Conservation (phyloP, 2,888 invertebrate genomes). For the Diplazon laetatorius region DNA sequence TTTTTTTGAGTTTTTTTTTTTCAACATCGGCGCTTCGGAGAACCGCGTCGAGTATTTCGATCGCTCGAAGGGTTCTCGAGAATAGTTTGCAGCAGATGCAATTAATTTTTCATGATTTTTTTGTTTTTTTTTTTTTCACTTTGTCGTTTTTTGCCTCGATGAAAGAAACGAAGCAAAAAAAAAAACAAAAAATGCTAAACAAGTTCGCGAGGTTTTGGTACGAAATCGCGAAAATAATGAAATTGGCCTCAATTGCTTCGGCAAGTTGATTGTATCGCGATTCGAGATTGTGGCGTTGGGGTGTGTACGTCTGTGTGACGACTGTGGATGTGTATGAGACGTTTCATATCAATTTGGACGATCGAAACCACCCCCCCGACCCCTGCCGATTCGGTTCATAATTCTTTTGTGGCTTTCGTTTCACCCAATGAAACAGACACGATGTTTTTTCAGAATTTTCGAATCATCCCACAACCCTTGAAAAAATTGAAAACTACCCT, state of each 20-base stretch:
- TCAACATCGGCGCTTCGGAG: not conserved
- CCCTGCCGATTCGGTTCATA: no score
- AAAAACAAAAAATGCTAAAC: not conserved
- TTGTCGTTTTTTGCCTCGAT: no score
- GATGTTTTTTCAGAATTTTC: no score
- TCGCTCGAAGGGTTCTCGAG: conserved; percentile 14
- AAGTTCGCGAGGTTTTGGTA: not conserved
- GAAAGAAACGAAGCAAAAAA: not conserved
- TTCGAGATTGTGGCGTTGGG: not conserved
- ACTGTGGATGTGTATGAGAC: no score
- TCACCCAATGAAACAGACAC: no score
- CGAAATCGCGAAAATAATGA: conserved; percentile 15
- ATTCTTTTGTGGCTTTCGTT: no score
- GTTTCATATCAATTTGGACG: no score
- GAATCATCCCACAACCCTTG: no score
- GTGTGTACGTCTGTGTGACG: not conserved
- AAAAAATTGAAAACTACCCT: no score
- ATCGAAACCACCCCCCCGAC: no score
- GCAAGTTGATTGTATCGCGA: conserved; percentile 4
- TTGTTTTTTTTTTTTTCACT: not conserved
- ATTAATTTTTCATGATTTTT: conserved; percentile 11
- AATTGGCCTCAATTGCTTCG: conserved; percentile 30
- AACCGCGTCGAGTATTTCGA: not conserved
- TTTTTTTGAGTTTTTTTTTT: not conserved
- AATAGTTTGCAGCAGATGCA: conserved; percentile 24